phyloP scores from a whole-genome alignment of 2,113 vertebrate genomes.

The Larimichthys crocea region DNA sequence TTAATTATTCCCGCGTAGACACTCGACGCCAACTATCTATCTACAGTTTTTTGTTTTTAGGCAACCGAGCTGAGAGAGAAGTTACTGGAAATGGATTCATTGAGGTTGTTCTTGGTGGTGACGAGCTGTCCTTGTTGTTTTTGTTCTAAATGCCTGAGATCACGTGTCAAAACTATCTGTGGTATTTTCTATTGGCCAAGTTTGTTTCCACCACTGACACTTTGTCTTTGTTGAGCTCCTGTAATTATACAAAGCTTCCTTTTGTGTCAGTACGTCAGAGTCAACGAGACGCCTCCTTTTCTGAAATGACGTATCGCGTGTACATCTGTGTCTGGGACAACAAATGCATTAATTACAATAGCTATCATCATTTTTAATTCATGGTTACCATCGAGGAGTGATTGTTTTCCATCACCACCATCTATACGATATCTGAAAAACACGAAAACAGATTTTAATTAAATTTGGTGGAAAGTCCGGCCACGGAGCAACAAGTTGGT shows the following conservation, averaged over 20 bases:
- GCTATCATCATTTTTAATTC: neutral
- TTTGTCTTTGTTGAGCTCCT: neutral
- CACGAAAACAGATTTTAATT: neutral
- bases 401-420: neutral
- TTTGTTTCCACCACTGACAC: neutral
- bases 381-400: neutral
- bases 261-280: neutral
- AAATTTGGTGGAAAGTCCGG: neutral
- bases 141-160: neutral
- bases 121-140: neutral
- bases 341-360: neutral
- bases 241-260: constrained; percentile 6
- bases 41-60: neutral
- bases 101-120: neutral
- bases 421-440: neutral
- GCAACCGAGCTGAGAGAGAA: neutral
- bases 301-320: neutral
- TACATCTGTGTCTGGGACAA: neutral
- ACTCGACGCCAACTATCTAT: constrained; percentile 13
- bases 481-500: no score
- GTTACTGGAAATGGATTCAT: neutral
- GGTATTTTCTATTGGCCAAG: neutral
- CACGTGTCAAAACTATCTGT: neutral
- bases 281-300: constrained; percentile 22
- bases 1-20: constrained; percentile 61